Base-by-base conservation (phyloP, 2,888 invertebrate genomes). In the Eumerus sabulonum region DNA sequence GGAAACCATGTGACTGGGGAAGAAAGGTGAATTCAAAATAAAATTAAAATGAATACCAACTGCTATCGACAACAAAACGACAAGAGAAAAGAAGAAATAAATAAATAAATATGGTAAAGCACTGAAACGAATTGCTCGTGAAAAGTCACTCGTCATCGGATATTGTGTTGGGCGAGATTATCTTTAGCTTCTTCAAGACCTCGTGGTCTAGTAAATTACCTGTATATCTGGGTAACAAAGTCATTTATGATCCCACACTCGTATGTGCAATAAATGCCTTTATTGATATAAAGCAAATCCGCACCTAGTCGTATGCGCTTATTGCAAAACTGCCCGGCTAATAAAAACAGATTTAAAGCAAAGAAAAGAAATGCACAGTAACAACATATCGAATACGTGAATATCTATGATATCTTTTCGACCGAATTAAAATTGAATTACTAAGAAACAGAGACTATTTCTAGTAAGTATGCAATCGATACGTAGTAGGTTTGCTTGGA, bases 191-290 rank as follows among this genome's bases (percentile, higher is more conserved):
- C 66, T 62, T 62, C 9, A 47, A 60, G 47, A 73, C 47, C 62
- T 67, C 67, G 73, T 44, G 67, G 62, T 57, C 62, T 73, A 73
- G 38, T 68, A 73, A 73, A 73, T 63, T 47, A 51, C 56, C 51
- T 17, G 12, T 73, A 57, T 73, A 62, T 63, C 19, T 56, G 19
- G 51, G 51, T 62, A 9, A 9, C 50, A n/a, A 62, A 62, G 40
- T 77, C 53, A 73, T 68, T 77, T 77, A 73, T 63, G 3, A 13
- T 42, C 3, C 0, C 7, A 40, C 40, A 40, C 40, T 40, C 27
- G 27, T 27, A 27, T 27, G 2, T 3, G 54, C 57, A 47, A 72
- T 76, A 62, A 60, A 72, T 66, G 35, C 56, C 40, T 72, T 57
- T 59, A 62, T 51, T 17, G 57, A 51, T 53, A 67, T 77, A 73